These are phyloP conservation scores for Enteromius argenteus DNA, from an alignment of 2,797 vertebrate species.

Conservation along the genomic window DNA sequence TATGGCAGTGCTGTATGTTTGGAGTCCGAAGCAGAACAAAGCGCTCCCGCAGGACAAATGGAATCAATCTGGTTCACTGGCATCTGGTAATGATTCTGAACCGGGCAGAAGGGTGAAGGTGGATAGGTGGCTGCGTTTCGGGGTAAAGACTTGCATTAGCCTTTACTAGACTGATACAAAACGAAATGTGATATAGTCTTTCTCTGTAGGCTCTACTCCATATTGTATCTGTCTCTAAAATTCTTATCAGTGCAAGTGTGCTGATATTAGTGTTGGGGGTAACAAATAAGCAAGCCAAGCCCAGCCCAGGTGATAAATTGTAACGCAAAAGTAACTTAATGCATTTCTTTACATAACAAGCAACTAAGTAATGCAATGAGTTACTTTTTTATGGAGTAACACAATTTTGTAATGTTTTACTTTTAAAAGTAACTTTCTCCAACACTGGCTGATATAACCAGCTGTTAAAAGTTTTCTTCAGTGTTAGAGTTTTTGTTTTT, in stretches of 20 bases:
- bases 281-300: background rate
- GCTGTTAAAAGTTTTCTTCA: too few relatives aligned
- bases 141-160: background rate
- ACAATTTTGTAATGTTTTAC: background rate
- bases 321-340: background rate
- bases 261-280: background rate
- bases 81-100: constrained; percentile 48
- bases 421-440: background rate
- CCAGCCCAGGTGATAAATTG: background rate
- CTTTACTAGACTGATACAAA: background rate
- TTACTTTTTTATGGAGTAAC: background rate
- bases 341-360: background rate
- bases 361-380: background rate
- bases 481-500: too few relatives aligned
- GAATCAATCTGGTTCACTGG: constrained; percentile 51
- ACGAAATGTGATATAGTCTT: background rate
- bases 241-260: background rate
- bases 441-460: background rate
- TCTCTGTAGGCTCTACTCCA: background rate
- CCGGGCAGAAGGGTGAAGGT: constrained; percentile 21
- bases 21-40: constrained; percentile 42
- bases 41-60: constrained; percentile 61
- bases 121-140: background rate
- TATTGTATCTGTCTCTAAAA: background rate
- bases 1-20: constrained; percentile 56